Evolutionary conservation across 1,140 invertebrate genomes (phyloP).

Genomic region (Ceratosolen solmsi): DNA sequence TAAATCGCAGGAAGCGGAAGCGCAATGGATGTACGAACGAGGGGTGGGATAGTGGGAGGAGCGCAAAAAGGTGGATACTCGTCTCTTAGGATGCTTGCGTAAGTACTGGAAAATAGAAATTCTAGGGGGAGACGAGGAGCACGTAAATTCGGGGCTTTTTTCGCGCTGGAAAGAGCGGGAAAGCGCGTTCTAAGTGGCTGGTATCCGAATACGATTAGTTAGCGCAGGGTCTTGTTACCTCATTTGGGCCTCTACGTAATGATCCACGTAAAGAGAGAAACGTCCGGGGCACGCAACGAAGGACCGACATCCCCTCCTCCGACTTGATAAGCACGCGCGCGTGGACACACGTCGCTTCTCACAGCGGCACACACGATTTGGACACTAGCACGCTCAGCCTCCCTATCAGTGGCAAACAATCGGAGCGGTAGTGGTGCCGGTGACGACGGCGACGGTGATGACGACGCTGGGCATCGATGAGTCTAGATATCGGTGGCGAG

Average conservation of each 20-base stretch:
- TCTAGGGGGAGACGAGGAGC: not conserved
- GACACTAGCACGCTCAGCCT: not conserved
- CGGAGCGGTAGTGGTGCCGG: no score
- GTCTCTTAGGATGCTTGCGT: not conserved
- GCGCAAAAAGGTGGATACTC: not conserved
- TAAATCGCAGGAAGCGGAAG: not conserved
- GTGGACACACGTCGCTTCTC: not conserved
- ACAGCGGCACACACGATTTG: not conserved
- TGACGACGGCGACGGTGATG: no score
- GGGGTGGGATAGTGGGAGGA: not conserved
- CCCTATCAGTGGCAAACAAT: no score
- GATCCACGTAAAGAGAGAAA: not conserved
- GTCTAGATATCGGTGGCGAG: not conserved
- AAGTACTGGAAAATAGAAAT: not conserved
- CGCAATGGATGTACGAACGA: not conserved
- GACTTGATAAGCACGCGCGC: not conserved
- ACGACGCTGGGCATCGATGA: no score
- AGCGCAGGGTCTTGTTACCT: constrained; percentile 34
- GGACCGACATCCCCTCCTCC: not conserved
- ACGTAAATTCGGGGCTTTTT: not conserved
- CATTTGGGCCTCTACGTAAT: not conserved
- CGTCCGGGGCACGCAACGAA: no score
- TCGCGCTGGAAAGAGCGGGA: constrained; percentile 32
- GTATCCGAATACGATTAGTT: not conserved
- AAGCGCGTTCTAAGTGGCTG: not conserved